Evolutionary conservation across 1,140 invertebrate genomes (phyloP), one percentile per base, ranked within the genome.

Genomic region (Popillia japonica): DNA sequence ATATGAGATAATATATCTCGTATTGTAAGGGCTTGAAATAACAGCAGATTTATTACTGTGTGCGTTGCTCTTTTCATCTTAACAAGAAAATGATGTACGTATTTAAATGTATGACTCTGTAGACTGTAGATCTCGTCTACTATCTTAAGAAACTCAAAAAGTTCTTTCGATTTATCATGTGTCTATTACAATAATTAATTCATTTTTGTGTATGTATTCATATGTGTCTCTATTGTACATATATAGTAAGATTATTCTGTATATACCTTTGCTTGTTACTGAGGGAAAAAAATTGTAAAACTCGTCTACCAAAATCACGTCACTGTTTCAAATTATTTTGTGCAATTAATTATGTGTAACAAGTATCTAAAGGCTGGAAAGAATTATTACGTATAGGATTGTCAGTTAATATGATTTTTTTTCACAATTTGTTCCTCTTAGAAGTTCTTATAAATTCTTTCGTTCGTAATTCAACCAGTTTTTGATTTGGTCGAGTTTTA

Each of bases 141-240:
- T 34, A 34, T 34, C 27, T 34, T 34, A 34, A 34, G 27, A 34
- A 34, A 34, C 27, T 34, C 27, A 4, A 14, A 44, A 44, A 44
- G 9, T 14, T 44, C 42, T 44, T 44, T 44, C 42, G 42, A 44
- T 55, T 20, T n/a, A 55, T 34, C 27, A 34, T 55, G 48, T 55
- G 48, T 55, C 14, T 55, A 17, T 6, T 14, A 55, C 14, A 55
- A 55, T 17, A 55, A 14, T n/a, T n/a, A 55, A 34, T 34, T 34
- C 1, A 34, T 14, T 17, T 55, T 55, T 55, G 48, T 55, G 48
- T 55, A 55, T 55, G 48, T 55, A 55, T 17, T 17, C 48, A 17
- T 55, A n/a, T 55, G 48, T 55, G 48, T 55, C 48, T 55, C 48
- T 17, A 55, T 55, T 55, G 48, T 55, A 55, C 48, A 55, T 55